Conservation (phyloP, 2,888 invertebrate genomes). For the Perizoma flavofasciatum region DNA sequence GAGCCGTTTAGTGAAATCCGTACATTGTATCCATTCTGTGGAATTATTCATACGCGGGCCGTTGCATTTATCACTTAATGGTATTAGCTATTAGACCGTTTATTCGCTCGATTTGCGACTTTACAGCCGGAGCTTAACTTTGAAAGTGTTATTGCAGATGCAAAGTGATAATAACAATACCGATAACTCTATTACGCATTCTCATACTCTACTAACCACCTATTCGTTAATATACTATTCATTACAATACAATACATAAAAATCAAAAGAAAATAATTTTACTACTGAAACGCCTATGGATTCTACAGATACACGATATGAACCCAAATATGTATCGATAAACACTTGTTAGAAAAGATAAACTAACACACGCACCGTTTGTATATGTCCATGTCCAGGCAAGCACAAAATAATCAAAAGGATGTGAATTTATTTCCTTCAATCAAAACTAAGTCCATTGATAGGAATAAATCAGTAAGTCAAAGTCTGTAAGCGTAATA, state of each 20-base stretch:
- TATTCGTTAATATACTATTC: no score
- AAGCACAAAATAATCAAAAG: background rate
- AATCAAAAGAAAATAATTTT: no score
- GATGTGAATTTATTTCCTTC: constrained; percentile 8
- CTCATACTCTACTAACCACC: background rate
- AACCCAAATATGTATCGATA: no score
- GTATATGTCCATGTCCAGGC: no score
- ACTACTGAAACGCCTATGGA: no score
- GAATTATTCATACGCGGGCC: constrained; percentile 81
- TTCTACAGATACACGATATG: no score
- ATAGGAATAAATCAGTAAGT: constrained; percentile 68
- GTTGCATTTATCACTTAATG: constrained; percentile 83
- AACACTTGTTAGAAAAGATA: no score
- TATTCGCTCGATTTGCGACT: constrained; percentile 80
- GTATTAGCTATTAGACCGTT: constrained; percentile 80
- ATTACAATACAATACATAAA: no score
- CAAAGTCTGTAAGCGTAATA: constrained; percentile 61
- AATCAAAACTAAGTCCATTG: constrained; percentile 19
- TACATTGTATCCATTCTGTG: constrained; percentile 81
- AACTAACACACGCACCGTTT: no score
- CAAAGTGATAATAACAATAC: constrained; percentile 29
- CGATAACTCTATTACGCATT: constrained; percentile 16
- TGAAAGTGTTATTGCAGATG: constrained; percentile 34
- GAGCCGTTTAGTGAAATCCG: constrained; percentile 82
- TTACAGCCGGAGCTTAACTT: constrained; percentile 59